A percentile compares a stretch with the other conserved stretches of the same genome.
Evolutionary conservation across 2,113 vertebrate species (phyloP).

Genomic region (Noturus placidus): DNA sequence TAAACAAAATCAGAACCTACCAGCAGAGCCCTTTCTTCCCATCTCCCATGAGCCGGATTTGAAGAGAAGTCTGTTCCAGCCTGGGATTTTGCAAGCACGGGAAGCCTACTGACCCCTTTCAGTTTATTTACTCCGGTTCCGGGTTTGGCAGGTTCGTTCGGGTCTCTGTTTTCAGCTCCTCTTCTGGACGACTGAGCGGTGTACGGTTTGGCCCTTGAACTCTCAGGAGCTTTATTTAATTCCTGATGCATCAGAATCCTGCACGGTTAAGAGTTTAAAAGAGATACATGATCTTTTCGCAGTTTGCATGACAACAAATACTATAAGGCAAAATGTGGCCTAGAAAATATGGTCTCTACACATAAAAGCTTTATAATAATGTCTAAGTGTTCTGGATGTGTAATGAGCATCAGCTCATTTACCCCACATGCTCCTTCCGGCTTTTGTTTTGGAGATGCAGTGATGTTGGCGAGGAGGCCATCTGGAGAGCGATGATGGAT

Average conservation of each 20-base stretch:
- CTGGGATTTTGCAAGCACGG: constrained; percentile 68
- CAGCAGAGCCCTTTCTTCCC: constrained; percentile 68
- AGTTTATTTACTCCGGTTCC: constrained; percentile 42
- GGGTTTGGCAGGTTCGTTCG: constrained; percentile 41
- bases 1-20: constrained; percentile 53
- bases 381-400: not conserved
- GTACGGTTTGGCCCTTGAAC: constrained; percentile 47
- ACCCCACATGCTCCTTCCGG: constrained; percentile 58
- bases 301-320: not conserved
- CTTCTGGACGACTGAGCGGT: constrained; percentile 25
- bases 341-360: not conserved
- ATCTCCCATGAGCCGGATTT: constrained; percentile 53
- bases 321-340: not conserved
- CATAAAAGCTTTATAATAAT: not conserved
- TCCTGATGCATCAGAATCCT: constrained; percentile 59
- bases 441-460: constrained; percentile 59
- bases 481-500: not conserved
- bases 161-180: constrained; percentile 67
- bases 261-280: not conserved
- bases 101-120: constrained; percentile 65
- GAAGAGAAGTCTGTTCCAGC: constrained; percentile 54
- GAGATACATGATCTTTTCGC: not conserved
- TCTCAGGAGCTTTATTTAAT: constrained; percentile 53
- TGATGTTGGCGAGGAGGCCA: constrained; percentile 40
- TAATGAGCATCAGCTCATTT: constrained; percentile 34